A percentile compares a stretch with the other conserved stretches of the same genome.
Evolutionary conservation across 2,797 vertebrate genomes (phyloP).

Genomic region (Fundulus diaphanus): DNA sequence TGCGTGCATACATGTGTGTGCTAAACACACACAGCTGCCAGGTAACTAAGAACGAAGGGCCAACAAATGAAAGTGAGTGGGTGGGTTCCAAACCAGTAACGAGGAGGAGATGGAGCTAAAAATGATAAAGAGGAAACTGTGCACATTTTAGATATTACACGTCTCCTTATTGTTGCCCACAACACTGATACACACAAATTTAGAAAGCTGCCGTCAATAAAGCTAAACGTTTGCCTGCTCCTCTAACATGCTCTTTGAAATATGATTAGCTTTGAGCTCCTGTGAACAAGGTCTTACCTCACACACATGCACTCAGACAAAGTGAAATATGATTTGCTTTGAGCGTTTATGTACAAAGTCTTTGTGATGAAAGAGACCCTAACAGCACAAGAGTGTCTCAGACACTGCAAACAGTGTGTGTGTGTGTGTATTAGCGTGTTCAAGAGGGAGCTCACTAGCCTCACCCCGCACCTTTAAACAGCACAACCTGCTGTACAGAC

Average conservation of each 20-base stretch:
- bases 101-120: slow-evolving; percentile 14
- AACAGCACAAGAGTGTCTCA: slow-evolving; percentile 90
- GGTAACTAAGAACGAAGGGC: slow-evolving; percentile 50
- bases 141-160: slow-evolving; percentile 34
- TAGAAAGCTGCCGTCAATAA: slow-evolving; percentile 59
- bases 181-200: slow-evolving; percentile 32
- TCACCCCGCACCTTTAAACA: slow-evolving; percentile 75
- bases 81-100: slow-evolving; percentile 16
- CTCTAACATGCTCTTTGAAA: slow-evolving; percentile 86
- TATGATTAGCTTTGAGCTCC: slow-evolving; percentile 98
- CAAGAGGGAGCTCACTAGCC: slow-evolving; percentile 57
- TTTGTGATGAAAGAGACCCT: slow-evolving; percentile 92
- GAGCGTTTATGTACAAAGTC: slow-evolving; percentile 98
- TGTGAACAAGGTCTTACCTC: slow-evolving; percentile 91
- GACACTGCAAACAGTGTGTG: slow-evolving; percentile 66
- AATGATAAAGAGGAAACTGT: slow-evolving; percentile 35
- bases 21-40: slow-evolving; percentile 59
- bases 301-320: slow-evolving; percentile 45
- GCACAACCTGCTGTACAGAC: slow-evolving; percentile 74
- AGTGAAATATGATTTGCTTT: slow-evolving; percentile 98
- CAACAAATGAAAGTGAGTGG: slow-evolving; percentile 57
- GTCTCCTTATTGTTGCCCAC: slow-evolving; percentile 18
- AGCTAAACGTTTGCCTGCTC: slow-evolving; percentile 83
- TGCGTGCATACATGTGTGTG: background rate
- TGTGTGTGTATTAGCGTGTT: slow-evolving; percentile 31